Base-by-base conservation (phyloP, 1,140 invertebrate genomes). In the Papilio polyxenes region DNA sequence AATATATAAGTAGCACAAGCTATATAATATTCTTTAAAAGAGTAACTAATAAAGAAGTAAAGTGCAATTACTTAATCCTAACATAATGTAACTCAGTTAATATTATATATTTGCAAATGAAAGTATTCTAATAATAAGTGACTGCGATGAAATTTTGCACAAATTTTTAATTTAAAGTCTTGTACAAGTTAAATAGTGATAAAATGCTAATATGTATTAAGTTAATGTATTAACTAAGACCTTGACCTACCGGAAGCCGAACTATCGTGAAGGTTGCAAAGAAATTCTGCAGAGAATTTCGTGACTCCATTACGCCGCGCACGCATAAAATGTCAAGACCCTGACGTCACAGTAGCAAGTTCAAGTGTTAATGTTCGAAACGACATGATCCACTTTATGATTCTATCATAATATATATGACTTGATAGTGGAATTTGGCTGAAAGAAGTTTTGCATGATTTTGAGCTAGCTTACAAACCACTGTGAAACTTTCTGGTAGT, bases 301-400 rank as follows among this genome's bases (percentile, higher is more conserved):
- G 87, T 87, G 90, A 91, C 83, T 88, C 74, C 48, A 40, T 75
- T 81, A 53, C 81, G 78, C 31, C 53, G 62, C 81, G 84, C 85
- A 87, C 82, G 85, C 84, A 77, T 48, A 84, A 89, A 92, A 92
- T 93, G 91, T 91, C 91, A 92, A 90, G 89, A 91, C 84, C 86
- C 89, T 84, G 83, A 85, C 85, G 85, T 86, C 82, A 86, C 82
- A 49, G 82, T 62, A 85, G 31, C 44, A 31, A 83, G 82, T 81
- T 81, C 83, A 82, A 82, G 82, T 84, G 79, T 82, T 82, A 82
- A 84, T 53, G 78, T 69, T 83, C 78, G 75, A 83, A 72, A 86
- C 72, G 72, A 79, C 80, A 65, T 75, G 78, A 69, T 59, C 59
- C 40, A 65, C 40, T 81, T 80, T 44, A 62, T 56, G 62, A 75